phyloP scores from a whole-genome alignment of 2,888 invertebrate species.

The Amblyjoppa proteus region DNA sequence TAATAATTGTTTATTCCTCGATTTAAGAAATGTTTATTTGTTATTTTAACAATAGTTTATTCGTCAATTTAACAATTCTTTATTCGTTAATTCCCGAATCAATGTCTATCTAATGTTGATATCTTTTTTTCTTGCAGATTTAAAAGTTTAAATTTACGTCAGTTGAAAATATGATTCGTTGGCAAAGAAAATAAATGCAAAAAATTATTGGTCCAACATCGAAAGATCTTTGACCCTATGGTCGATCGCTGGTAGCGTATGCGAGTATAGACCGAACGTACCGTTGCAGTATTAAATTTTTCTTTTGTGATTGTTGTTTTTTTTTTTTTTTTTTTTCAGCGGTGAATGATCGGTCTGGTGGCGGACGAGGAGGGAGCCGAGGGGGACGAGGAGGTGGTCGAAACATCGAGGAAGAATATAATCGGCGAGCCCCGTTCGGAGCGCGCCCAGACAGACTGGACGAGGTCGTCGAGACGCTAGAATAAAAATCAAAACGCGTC shows the following conservation, averaged over 20 bases:
- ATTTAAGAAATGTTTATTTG: too few species aligned
- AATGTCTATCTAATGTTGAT: too few species aligned
- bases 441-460: background rate
- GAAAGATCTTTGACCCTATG: too few species aligned
- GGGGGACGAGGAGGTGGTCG: slow-evolving; percentile 63
- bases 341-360: slow-evolving; percentile 63
- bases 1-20: too few species aligned
- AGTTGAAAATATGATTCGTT: too few species aligned
- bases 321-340: slow-evolving; percentile 69
- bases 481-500: slow-evolving; percentile 81
- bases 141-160: too few species aligned
- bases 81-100: background rate
- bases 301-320: slow-evolving; percentile 23
- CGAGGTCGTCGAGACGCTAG: slow-evolving; percentile 32
- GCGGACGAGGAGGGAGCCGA: slow-evolving; percentile 58
- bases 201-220: too few species aligned
- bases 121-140: too few species aligned
- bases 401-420: background rate
- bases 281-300: background rate
- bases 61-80: too few species aligned
- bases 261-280: background rate
- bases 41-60: too few species aligned
- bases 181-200: too few species aligned
- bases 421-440: background rate
- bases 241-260: background rate